These are phyloP conservation scores for Pammene fasciana DNA, from an alignment of 2,888 invertebrate genomes.

Conservation along the genomic window DNA sequence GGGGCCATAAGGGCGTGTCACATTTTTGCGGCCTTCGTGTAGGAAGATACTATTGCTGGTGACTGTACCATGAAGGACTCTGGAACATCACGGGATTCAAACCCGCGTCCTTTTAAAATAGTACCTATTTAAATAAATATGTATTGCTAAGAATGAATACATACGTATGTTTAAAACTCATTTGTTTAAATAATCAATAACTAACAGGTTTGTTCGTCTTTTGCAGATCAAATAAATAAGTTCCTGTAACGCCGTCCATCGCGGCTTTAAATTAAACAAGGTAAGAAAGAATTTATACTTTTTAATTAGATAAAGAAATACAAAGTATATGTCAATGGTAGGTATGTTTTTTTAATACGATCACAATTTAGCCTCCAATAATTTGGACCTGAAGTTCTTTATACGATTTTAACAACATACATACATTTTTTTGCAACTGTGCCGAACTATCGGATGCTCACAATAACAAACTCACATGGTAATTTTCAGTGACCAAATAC, in stretches of 20 bases:
- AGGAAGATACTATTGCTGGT: too few species aligned
- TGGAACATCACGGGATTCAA: neutral
- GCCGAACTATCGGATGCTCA: too few species aligned
- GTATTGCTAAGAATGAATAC: too few species aligned
- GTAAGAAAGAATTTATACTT: conserved; percentile 54
- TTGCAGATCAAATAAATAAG: conserved; percentile 73
- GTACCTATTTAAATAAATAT: neutral
- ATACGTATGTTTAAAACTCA: too few species aligned
- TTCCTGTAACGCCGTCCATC: conserved; percentile 74
- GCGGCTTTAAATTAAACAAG: conserved; percentile 70
- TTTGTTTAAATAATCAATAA: neutral
- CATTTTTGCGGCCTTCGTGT: too few species aligned
- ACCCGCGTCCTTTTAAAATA: too few species aligned
- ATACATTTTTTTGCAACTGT: too few species aligned
- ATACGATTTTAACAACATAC: too few species aligned
- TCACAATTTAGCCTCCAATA: neutral
- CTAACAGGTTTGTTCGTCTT: conserved; percentile 45
- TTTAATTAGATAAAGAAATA: neutral
- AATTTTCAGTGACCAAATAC: neutral
- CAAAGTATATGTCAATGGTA: too few species aligned
- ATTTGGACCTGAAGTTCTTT: neutral
- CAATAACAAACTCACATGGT: too few species aligned
- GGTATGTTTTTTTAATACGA: neutral
- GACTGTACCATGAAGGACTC: too few species aligned
- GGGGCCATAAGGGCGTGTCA: too few species aligned